Conservation (phyloP, 2,113 vertebrate species). For the Pimephales promelas region DNA sequence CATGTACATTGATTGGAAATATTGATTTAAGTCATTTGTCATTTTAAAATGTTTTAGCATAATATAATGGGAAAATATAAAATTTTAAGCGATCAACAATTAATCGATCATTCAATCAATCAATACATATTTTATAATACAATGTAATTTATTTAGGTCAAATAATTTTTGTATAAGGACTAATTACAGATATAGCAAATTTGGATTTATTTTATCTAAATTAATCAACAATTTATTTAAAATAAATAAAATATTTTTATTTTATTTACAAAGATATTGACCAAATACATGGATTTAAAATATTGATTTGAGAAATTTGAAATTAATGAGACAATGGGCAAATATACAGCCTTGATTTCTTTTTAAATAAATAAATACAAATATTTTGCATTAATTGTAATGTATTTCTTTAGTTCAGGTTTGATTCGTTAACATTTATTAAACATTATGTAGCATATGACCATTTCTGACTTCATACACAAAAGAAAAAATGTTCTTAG, state of each 20-base stretch:
- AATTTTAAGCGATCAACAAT: too few species aligned
- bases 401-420: too few species aligned
- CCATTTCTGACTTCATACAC: too few species aligned
- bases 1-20: neutral
- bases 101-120: neutral
- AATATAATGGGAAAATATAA: neutral
- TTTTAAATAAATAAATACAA: too few species aligned
- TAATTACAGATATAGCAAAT: neutral
- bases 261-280: neutral
- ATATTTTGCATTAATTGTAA: too few species aligned
- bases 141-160: neutral
- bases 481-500: neutral
- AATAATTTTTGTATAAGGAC: neutral
- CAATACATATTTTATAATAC: neutral
- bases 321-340: neutral
- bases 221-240: neutral
- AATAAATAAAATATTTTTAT: too few species aligned
- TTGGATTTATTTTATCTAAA: neutral
- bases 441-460: too few species aligned
- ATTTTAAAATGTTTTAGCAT: neutral
- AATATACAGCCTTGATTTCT: too few species aligned
- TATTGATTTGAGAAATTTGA: neutral
- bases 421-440: too few species aligned
- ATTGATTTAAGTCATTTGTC: neutral
- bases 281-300: neutral